phyloP scores from a whole-genome alignment of 53 echinoderm and acorn worm species.

The Crossaster papposus region DNA sequence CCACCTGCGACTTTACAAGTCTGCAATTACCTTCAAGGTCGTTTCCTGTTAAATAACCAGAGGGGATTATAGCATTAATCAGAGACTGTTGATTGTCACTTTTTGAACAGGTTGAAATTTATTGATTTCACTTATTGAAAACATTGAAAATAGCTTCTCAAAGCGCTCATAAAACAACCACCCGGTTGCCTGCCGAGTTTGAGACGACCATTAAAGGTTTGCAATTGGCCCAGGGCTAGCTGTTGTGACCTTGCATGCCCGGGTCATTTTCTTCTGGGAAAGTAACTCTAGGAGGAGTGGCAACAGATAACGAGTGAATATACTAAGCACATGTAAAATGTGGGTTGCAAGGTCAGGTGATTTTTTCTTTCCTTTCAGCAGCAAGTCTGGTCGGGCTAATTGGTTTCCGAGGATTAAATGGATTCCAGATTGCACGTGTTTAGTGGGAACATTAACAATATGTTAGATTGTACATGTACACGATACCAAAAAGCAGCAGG shows the following conservation, averaged over 20 bases:
- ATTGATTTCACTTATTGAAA: neutral
- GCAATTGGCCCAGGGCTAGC: neutral
- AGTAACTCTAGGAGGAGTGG: neutral
- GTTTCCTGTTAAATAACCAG: neutral
- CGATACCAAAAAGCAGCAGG: no score
- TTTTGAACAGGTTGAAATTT: neutral
- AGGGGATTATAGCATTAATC: neutral
- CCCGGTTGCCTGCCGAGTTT: neutral
- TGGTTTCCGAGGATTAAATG: neutral
- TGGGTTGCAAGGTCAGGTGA: neutral
- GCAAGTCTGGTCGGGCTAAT: neutral
- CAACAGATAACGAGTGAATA: constrained; percentile 6
- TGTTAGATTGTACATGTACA: no score
- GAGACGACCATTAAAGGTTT: neutral
- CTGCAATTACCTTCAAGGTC: neutral
- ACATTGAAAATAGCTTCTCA: neutral
- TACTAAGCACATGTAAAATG: no score
- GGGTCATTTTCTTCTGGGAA: neutral
- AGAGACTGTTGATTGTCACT: neutral
- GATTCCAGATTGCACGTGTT: neutral
- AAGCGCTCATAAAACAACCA: neutral
- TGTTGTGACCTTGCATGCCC: neutral
- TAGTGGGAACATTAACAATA: no score
- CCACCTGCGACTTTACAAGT: neutral
- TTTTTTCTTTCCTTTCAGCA: neutral